Base-by-base conservation (phyloP, 2,888 invertebrate genomes). In the Bibio marci region DNA sequence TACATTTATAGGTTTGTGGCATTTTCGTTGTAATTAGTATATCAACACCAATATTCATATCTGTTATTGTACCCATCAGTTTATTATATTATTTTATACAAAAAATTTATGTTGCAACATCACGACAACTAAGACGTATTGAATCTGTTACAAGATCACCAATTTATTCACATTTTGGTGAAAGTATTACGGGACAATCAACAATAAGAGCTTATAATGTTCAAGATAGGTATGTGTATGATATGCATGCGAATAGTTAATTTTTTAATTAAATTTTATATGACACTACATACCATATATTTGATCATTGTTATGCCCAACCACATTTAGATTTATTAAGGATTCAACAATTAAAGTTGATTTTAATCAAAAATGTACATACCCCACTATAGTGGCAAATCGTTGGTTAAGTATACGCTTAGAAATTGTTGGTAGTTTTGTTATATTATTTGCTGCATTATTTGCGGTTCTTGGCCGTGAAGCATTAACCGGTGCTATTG, bases 401-500 rank as follows among this genome's bases (percentile, higher is more conserved):
- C 30, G 62, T 11, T 42, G 39, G 37, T 19, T 42, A 14, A n/a
- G 57, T n/a, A 54, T 65, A 15, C 48, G 63, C 18, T 48, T 65
- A 27, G 68, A 69, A 48, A 55, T 60, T 34, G 58, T 73, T 4
- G 71, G 70, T 18, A 70, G 70, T 50, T 48, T 65, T 30, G 64
- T 73, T 27, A 65, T 71, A 14, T 62, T 73, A 39, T 64, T 67
- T 47, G 62, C 72, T 8, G 65, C 70, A 1, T 48, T 73, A 11
- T 70, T 72, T 54, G 69, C 71, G 34, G 69, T 70, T 2, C 47
- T 69, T 8, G 49, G 50, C 22, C 43, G 52, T 36, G 39, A 28
- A 8, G 47, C 53, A 22, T 44, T 57, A 12, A 49, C 45, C 37
- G 46, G 55, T 18, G 67, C 69, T 35, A 48, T 65, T 28, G 65